Conservation (phyloP, 1,140 invertebrate species). For the Ectropis grisescens region DNA sequence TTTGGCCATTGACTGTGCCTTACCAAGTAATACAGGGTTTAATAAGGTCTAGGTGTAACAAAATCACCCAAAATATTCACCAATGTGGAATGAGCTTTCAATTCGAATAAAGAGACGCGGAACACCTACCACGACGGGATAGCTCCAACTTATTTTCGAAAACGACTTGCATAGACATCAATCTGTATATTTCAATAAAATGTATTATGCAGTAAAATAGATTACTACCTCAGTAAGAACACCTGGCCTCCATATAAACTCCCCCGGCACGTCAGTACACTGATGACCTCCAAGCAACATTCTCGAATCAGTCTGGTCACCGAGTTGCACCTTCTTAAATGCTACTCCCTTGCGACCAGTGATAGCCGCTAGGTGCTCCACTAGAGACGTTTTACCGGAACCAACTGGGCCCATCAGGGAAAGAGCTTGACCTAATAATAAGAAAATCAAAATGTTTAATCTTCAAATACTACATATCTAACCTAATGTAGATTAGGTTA, state of each 20-base stretch:
- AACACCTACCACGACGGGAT: no score
- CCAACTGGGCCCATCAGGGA: constrained; percentile 93
- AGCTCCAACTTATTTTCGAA: no score
- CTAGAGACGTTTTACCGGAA: constrained; percentile 92
- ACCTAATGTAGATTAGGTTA: not conserved
- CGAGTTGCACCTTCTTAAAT: constrained; percentile 91
- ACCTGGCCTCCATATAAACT: constrained; percentile 97
- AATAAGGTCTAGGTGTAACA: no score
- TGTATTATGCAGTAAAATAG: no score
- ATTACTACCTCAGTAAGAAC: constrained; percentile 86
- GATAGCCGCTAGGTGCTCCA: constrained; percentile 87
- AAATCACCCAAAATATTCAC: no score
- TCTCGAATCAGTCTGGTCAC: constrained; percentile 98
- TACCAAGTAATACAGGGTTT: no score
- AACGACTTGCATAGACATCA: no score
- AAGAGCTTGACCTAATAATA: constrained; percentile 75
- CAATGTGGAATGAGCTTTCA: no score
- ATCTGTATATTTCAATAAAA: no score
- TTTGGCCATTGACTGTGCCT: no score
- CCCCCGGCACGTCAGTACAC: constrained; percentile 96
- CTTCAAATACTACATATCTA: constrained; percentile 3
- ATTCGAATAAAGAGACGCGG: no score
- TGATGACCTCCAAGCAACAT: constrained; percentile 94
- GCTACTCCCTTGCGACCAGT: constrained; percentile 76
- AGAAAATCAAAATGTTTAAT: constrained; percentile 1